Conservation (phyloP, 2,797 vertebrate genomes). For the Erpetoichthys calabaricus region DNA sequence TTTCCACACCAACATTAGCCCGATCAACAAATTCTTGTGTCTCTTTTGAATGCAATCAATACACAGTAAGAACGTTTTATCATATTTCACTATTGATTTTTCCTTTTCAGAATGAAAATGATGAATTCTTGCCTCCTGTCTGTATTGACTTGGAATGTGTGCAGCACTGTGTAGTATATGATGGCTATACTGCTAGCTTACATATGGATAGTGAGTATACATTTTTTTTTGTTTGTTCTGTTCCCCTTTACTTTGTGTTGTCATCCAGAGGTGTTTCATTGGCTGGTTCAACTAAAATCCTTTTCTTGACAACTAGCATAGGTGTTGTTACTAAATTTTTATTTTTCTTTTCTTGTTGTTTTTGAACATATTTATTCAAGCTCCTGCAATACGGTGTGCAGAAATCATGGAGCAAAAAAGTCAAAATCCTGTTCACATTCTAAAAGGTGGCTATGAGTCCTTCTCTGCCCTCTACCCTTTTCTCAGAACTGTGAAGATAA, state of each 20-base stretch:
- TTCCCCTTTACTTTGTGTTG: too few relatives aligned
- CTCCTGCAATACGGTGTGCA: constrained; percentile 44
- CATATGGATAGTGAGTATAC: constrained; percentile 22
- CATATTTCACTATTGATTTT: not conserved
- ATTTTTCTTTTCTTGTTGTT: too few relatives aligned
- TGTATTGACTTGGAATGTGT: constrained; percentile 54
- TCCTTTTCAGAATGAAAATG: constrained; percentile 35
- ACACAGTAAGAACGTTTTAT: too few relatives aligned
- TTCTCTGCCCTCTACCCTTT: constrained; percentile 70
- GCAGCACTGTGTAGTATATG: constrained; percentile 68
- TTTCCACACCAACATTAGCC: too few relatives aligned
- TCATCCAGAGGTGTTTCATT: too few relatives aligned
- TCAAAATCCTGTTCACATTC: constrained; percentile 42
- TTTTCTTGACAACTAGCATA: too few relatives aligned
- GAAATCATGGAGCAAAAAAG: constrained; percentile 36
- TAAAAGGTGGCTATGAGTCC: constrained; percentile 61
- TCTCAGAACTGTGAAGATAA: constrained; percentile 63
- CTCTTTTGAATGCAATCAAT: too few relatives aligned
- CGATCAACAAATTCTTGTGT: too few relatives aligned
- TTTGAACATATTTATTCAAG: constrained; percentile 20
- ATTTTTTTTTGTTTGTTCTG: not conserved
- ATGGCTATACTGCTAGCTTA: constrained; percentile 38
- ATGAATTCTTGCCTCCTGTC: constrained; percentile 41
- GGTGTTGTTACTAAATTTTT: too few relatives aligned
- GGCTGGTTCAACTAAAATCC: too few relatives aligned